A percentile compares a stretch with the other conserved stretches of the same genome.
Evolutionary conservation across 1,140 invertebrate species (phyloP).

Genomic region (Scaptomyza hsui): DNA sequence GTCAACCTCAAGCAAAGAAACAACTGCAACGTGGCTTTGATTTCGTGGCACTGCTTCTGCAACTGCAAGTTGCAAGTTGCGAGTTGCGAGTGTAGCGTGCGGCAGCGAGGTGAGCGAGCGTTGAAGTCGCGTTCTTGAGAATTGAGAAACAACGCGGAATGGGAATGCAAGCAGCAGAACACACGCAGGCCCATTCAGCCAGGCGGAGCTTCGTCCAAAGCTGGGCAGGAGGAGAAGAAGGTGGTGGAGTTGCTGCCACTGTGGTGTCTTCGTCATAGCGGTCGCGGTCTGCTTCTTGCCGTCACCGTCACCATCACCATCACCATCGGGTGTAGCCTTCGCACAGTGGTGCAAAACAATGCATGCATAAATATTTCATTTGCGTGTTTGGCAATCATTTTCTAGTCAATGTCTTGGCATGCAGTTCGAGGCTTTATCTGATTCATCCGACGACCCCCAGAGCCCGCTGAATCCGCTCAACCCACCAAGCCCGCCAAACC

Average conservation of each 20-base stretch:
- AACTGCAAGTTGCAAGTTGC: slow-evolving; percentile 16
- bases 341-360: slow-evolving; percentile 73
- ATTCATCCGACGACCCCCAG: slow-evolving; percentile 60
- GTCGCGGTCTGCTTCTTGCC: slow-evolving; percentile 79
- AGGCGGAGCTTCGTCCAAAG: slow-evolving; percentile 32
- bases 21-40: slow-evolving; percentile 19
- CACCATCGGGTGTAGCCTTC: slow-evolving; percentile 35
- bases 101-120: slow-evolving; percentile 50
- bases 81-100: slow-evolving; percentile 46
- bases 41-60: slow-evolving; percentile 10
- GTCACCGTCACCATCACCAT: slow-evolving; percentile 31
- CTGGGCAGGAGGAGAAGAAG: background rate
- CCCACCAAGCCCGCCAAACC: background rate
- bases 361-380: slow-evolving; percentile 76
- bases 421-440: slow-evolving; percentile 77
- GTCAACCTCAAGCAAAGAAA: slow-evolving; percentile 48
- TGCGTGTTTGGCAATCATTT: slow-evolving; percentile 83
- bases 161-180: slow-evolving; percentile 71
- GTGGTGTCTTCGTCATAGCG: slow-evolving; percentile 63
- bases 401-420: slow-evolving; percentile 83
- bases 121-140: slow-evolving; percentile 60
- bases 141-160: slow-evolving; percentile 59
- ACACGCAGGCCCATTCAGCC: slow-evolving; percentile 71
- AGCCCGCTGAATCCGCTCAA: background rate
- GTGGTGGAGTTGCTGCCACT: slow-evolving; percentile 2